These are phyloP conservation scores for Turritopsis dohrnii DNA, from an alignment of 30 jellyfish, hydroid and myxozoan species.

Conservation along the genomic window DNA sequence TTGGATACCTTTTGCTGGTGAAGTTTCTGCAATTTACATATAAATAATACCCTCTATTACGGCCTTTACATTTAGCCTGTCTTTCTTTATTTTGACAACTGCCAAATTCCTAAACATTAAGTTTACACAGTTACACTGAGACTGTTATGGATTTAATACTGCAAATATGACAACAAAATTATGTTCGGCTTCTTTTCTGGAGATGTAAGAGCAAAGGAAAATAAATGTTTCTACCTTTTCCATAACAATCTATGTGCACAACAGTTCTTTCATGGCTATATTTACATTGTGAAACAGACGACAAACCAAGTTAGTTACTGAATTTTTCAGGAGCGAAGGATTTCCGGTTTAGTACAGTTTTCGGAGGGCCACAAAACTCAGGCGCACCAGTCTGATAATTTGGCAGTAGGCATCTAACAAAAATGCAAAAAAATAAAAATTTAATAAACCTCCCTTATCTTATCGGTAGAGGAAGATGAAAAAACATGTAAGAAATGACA, in stretches of 20 bases:
- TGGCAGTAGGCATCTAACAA: constrained; percentile 82
- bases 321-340: constrained; percentile 93
- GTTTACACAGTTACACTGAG: no score
- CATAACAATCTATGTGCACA: constrained; percentile 73
- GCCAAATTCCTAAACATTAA: constrained; percentile 57
- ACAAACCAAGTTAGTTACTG: constrained; percentile 79
- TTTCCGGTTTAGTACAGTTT: constrained; percentile 84
- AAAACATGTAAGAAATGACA: not conserved
- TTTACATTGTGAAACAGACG: constrained; percentile 53
- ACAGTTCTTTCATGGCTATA: constrained; percentile 75
- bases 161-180: no score
- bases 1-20: no score
- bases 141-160: no score
- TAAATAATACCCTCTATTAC: no score
- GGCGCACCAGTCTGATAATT: constrained; percentile 73
- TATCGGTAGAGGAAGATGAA: no score
- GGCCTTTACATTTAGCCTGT: no score
- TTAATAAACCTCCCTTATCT: not conserved
- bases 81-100: constrained; percentile 93
- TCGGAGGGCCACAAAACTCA: constrained; percentile 79
- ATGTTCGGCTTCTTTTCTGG: not conserved
- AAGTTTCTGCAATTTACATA: no score
- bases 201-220: not conserved
- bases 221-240: constrained; percentile 48
- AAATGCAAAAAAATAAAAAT: not conserved